Conservation (phyloP, 2,113 vertebrate species). For the Zeus faber region DNA sequence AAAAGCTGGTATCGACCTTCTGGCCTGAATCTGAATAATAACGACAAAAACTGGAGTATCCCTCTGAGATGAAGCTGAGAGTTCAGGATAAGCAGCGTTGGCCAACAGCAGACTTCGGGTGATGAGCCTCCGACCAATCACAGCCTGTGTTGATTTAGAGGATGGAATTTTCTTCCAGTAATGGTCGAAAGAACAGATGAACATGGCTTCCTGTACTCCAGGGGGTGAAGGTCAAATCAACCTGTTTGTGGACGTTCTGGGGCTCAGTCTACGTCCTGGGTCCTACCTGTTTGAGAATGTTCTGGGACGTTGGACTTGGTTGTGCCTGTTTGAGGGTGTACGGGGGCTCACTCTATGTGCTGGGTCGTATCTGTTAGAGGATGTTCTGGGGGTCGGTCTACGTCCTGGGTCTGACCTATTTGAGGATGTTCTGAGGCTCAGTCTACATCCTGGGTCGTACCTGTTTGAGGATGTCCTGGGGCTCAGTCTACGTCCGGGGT, state of each 20-base stretch:
- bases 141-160: no score
- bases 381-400: not conserved
- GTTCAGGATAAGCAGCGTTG: no score
- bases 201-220: no score
- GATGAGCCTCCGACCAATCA: no score
- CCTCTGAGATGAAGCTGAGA: no score
- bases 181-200: no score
- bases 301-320: not conserved
- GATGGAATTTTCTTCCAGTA: no score
- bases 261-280: not conserved
- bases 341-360: constrained; percentile 79
- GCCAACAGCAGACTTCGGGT: no score
- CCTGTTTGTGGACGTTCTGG: not conserved
- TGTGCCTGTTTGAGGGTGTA: constrained; percentile 95
- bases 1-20: no score
- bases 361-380: not conserved
- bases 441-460: constrained; percentile 49
- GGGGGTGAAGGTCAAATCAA: not conserved
- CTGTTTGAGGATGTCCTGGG: constrained; percentile 97
- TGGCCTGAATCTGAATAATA: no score
- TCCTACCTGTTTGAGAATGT: constrained; percentile 91
- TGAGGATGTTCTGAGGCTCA: constrained; percentile 88
- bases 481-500: constrained; percentile 65
- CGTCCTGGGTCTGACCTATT: constrained; percentile 78
- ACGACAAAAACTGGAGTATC: no score